These are phyloP conservation scores for Archips crataeganus DNA, from an alignment of 2,888 invertebrate species.

Conservation along the genomic window DNA sequence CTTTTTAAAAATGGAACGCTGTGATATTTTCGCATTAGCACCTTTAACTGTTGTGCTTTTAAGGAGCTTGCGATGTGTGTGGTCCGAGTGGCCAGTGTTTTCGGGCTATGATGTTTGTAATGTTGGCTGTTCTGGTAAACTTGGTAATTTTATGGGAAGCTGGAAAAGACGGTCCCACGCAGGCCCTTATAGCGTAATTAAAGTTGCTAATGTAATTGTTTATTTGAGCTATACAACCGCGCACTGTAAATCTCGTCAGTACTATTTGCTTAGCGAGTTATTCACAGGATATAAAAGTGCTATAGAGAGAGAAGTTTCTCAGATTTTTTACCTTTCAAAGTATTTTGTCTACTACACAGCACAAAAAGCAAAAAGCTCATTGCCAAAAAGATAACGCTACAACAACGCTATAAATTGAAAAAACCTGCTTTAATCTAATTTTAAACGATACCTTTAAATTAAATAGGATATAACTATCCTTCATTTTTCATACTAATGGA, in stretches of 20 bases:
- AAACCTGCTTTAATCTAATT: too few species aligned
- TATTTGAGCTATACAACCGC: constrained; percentile 1
- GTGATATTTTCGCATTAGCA: constrained; percentile 80
- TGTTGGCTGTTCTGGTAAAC: constrained; percentile 51
- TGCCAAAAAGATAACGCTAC: too few species aligned
- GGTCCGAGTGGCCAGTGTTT: constrained; percentile 60
- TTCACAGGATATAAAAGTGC: not conserved
- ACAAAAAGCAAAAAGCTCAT: too few species aligned
- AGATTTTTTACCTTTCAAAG: not conserved
- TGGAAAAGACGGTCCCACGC: constrained; percentile 29
- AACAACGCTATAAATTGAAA: too few species aligned
- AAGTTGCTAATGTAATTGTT: constrained; percentile 35
- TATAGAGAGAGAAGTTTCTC: not conserved
- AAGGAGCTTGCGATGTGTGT: constrained; percentile 72
- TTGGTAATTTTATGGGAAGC: constrained; percentile 45
- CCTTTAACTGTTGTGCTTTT: constrained; percentile 81
- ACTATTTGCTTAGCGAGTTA: not conserved
- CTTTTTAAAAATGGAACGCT: constrained; percentile 76
- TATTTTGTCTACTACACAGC: not conserved
- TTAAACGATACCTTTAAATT: too few species aligned
- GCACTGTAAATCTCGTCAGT: not conserved
- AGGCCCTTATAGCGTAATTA: constrained; percentile 32
- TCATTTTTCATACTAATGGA: not conserved
- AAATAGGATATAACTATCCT: too few species aligned
- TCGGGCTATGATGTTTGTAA: constrained; percentile 51